Evolutionary conservation across 2,113 vertebrate species (phyloP), one percentile per base, ranked within the genome.

Genomic region (Amphilophus citrinellus): DNA sequence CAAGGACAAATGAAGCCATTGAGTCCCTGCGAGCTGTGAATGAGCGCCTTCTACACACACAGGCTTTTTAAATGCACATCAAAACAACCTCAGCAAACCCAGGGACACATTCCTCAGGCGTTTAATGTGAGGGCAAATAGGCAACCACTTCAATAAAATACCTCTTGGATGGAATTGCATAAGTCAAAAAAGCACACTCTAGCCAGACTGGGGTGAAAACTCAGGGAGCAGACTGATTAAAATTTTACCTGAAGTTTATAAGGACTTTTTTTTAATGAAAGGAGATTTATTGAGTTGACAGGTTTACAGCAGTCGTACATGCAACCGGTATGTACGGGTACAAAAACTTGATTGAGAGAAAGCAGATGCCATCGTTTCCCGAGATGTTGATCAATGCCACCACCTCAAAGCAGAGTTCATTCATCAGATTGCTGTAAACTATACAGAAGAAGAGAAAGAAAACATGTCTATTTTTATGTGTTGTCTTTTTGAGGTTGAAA

Each of bases 81-180:
- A 96, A 96, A 96, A 95, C 93, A 95, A 95, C 94, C 94, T 95
- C 92, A 90, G 91, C 91, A 94, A 94, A 94, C 94, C 92, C 92
- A 85, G 89, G 88, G 88, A 94, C 92, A 83, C 95, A 96, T 96
- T 96, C 95, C 95, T 93, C 89, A 53, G 93, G 90, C 84, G 77
- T 95, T 95, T 95, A 95, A 95, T 95, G 95, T 91, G 90, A 95
- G 90, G 93, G 95, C 94, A 95, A 96, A 95, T 94, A 95, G 91
- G 88, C 93, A 88, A 92, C 94, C 94, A 95, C 94, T 96, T 96
- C 95, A 96, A 95, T 94, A 94, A 96, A 96, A 95, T 94, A 92
- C 92, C 93, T 95, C 86, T 88, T 1, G 77, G 86, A 87, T 91
- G 84, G 94, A 93, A 94, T 92, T 93, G 90, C 94, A 95, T 92